Evolutionary conservation across 2,113 vertebrate species (phyloP).

Genomic region (Ovis aries): ARS-UI_Ramb_v3.0 NC_056054.1:53641001-53641500

Average conservation of each 20-base stretch:
- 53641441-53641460: too few relatives aligned
- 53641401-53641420: too few relatives aligned
- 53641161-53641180: background rate
- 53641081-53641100: background rate
- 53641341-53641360: background rate
- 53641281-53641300: background rate
- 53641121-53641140: background rate
- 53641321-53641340: background rate
- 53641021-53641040: background rate
- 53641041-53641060: background rate
- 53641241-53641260: background rate
- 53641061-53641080: background rate
- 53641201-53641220: conserved; percentile 1
- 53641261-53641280: background rate
- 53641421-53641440: too few relatives aligned
- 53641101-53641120: background rate
- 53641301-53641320: background rate
- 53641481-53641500: too few relatives aligned
- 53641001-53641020: background rate
- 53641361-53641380: background rate
- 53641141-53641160: background rate
- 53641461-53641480: too few relatives aligned
- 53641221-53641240: conserved; percentile 37
- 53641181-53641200: background rate
- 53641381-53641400: background rate